phyloP scores from a whole-genome alignment of 2,797 vertebrate species.

The Sarcophilus harrisii region DNA sequence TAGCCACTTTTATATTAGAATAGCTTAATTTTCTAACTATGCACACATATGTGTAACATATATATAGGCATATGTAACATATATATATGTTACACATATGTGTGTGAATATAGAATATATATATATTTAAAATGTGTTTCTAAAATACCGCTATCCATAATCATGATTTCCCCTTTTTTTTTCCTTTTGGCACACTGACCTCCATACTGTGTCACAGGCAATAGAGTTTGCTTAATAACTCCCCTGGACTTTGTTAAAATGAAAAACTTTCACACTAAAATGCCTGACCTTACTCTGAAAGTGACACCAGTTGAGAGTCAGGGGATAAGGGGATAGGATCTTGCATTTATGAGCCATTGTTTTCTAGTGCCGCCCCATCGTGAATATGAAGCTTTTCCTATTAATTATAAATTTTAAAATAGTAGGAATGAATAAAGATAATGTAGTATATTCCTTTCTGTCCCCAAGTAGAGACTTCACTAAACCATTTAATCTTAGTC shows the following conservation, averaged over 20 bases:
- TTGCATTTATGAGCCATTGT: slow-evolving; percentile 1
- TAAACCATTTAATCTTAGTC: background rate
- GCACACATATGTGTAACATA: background rate
- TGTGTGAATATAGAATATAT: background rate
- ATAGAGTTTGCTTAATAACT: slow-evolving; percentile 6
- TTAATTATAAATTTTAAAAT: background rate
- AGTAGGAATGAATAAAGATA: background rate
- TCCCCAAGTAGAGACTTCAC: background rate
- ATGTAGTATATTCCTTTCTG: background rate
- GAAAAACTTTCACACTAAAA: slow-evolving; percentile 29
- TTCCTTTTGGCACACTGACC: background rate
- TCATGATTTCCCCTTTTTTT: slow-evolving; percentile 32
- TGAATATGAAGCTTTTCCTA: background rate
- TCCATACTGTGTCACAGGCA: slow-evolving; percentile 22
- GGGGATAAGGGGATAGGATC: background rate
- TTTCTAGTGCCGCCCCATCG: background rate
- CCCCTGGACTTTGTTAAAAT: slow-evolving; percentile 28
- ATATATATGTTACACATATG: background rate
- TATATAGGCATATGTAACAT: too few relatives aligned
- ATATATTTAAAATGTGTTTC: slow-evolving; percentile 21
- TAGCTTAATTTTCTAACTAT: slow-evolving; percentile 36
- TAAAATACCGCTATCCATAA: slow-evolving; percentile 33
- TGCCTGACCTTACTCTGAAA: slow-evolving; percentile 18
- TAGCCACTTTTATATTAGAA: slow-evolving; percentile 53
- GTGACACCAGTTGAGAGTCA: slow-evolving; percentile 34